Evolutionary conservation across 2,113 vertebrate species (phyloP).

Genomic region (Macaca mulatta): DNA sequence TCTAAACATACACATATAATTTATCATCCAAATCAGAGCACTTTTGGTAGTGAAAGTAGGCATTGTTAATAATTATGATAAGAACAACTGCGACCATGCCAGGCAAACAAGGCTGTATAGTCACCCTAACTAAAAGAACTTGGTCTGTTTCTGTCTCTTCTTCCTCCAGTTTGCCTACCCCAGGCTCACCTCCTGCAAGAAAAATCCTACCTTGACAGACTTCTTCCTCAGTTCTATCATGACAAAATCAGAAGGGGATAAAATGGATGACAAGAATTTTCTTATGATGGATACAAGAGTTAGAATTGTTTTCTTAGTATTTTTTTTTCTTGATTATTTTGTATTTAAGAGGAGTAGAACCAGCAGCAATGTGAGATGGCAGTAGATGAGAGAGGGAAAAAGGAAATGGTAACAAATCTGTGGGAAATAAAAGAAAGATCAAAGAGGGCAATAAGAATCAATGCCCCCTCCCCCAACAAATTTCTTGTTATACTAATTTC

Average conservation of each 20-base stretch:
- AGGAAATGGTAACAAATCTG: constrained; percentile 10
- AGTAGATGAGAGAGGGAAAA: not conserved
- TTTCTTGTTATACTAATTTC: not conserved
- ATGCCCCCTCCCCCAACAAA: not conserved
- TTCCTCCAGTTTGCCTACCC: not conserved
- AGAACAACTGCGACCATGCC: not conserved
- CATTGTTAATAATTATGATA: not conserved
- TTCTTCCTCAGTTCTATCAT: not conserved
- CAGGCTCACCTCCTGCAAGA: not conserved
- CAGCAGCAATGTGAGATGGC: not conserved
- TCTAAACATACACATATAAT: not conserved
- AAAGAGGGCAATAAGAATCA: not conserved
- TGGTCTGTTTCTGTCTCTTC: not conserved
- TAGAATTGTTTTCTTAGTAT: not conserved
- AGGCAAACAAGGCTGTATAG: not conserved
- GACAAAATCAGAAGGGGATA: not conserved
- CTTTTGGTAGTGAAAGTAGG: not conserved
- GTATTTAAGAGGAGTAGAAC: not conserved
- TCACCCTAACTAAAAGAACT: not conserved
- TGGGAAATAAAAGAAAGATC: not conserved
- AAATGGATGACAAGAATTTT: not conserved
- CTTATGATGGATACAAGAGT: not conserved
- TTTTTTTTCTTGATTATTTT: not conserved
- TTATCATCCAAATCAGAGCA: not conserved
- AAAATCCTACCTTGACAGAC: not conserved